Percentiles rank a stretch among this genome's conserved stretches.
phyloP scores from a whole-genome alignment of 2,797 vertebrate species.

The Limnodromus scolopaceus region DNA sequence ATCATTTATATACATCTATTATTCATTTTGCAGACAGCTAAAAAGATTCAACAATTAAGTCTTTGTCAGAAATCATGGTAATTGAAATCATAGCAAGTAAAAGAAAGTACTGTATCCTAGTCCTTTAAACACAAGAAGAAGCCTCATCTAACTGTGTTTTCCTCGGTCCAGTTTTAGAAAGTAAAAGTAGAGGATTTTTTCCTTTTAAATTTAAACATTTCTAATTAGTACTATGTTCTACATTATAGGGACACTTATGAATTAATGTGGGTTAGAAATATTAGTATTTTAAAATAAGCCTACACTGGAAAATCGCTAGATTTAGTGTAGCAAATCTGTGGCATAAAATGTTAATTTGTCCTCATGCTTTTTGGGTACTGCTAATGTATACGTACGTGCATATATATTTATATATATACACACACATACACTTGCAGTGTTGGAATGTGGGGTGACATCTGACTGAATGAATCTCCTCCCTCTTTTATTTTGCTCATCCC shows the following conservation, averaged over 20 bases:
- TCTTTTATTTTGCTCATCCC: neutral
- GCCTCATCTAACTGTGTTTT: neutral
- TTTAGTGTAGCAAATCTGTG: neutral
- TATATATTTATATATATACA: neutral
- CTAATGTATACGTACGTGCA: neutral
- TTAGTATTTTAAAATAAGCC: neutral
- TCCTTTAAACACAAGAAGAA: neutral
- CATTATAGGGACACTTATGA: neutral
- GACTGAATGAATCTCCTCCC: neutral
- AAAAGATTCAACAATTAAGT: neutral
- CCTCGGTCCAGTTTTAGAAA: neutral
- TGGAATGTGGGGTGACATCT: neutral
- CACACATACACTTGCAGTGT: neutral
- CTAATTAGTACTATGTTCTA: neutral
- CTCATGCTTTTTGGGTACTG: neutral
- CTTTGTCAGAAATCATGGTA: neutral
- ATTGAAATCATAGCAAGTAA: neutral
- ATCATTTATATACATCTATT: neutral
- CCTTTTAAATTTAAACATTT: neutral
- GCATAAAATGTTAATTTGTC: slow-evolving; percentile 15
- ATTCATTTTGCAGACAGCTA: neutral
- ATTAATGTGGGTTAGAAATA: neutral
- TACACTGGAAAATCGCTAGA: slow-evolving; percentile 16
- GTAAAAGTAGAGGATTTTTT: neutral
- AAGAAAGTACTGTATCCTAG: neutral